Conservation (phyloP, 2,113 vertebrate genomes). For the Pontoporia blainvillei region DNA sequence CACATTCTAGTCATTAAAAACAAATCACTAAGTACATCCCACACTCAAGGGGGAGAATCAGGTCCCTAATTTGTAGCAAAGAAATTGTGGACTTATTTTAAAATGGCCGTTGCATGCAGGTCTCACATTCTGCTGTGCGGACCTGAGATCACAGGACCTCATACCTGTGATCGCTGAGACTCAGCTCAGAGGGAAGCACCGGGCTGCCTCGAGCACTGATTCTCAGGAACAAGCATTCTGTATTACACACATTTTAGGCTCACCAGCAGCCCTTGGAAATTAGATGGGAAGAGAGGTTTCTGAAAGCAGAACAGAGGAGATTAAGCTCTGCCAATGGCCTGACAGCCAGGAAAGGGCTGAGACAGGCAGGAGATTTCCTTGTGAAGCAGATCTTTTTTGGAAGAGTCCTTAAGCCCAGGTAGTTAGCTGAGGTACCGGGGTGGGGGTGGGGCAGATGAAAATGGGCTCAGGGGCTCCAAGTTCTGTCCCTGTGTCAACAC, state of each 20-base stretch:
- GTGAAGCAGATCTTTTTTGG: too few species aligned
- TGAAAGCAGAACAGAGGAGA: neutral
- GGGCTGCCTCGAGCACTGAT: neutral
- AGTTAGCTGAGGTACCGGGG: neutral
- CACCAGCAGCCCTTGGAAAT: neutral
- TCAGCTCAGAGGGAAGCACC: neutral
- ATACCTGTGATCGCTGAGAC: neutral
- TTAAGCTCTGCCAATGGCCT: neutral
- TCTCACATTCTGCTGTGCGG: neutral
- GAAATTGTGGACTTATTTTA: neutral
- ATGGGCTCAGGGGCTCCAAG: neutral
- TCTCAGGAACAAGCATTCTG: neutral
- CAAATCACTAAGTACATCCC: neutral
- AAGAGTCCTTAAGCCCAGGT: neutral
- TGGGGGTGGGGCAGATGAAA: too few species aligned
- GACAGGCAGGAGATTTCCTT: neutral
- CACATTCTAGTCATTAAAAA: neutral
- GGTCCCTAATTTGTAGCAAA: neutral
- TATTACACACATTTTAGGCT: neutral
- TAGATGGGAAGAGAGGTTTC: neutral
- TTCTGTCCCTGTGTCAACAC: neutral
- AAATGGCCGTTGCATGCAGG: rapidly evolving
- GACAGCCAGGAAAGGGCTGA: neutral
- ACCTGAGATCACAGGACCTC: too few species aligned
- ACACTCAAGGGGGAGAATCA: neutral